Conservation (phyloP, 2,888 invertebrate genomes). For the Cosmia trapezina region DNA sequence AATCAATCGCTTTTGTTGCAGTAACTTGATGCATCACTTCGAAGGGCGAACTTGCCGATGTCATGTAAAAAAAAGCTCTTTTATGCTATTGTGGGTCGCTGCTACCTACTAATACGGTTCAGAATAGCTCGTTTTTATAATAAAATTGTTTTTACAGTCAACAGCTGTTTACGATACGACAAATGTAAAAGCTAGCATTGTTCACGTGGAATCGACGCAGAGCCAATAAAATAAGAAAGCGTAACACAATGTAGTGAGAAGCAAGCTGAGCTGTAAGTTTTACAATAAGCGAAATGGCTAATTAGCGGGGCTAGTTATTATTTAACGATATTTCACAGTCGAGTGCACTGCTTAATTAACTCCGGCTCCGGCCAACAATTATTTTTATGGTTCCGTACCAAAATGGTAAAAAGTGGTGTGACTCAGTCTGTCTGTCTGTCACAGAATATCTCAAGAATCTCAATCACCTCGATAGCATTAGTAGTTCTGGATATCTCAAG, state of each 20-base stretch:
- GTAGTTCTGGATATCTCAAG: no score
- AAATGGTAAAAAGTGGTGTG: no score
- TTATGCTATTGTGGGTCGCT: slow-evolving; percentile 50
- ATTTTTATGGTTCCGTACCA: no score
- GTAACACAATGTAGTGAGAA: slow-evolving; percentile 64
- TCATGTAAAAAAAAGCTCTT: slow-evolving; percentile 46
- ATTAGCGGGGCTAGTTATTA: slow-evolving; percentile 70
- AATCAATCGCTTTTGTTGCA: slow-evolving; percentile 89
- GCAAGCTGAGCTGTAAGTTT: slow-evolving; percentile 64
- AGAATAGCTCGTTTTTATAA: slow-evolving; percentile 36
- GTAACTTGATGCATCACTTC: slow-evolving; percentile 80
- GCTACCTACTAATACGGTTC: slow-evolving; percentile 39
- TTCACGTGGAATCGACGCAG: slow-evolving; percentile 54
- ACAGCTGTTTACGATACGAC: slow-evolving; percentile 65
- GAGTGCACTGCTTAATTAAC: slow-evolving; percentile 67
- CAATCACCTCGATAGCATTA: no score
- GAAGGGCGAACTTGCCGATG: slow-evolving; percentile 65
- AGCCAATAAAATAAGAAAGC: slow-evolving; percentile 68
- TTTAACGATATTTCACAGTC: slow-evolving; percentile 72
- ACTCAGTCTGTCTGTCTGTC: no score
- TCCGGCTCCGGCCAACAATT: slow-evolving; percentile 49
- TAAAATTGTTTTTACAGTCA: slow-evolving; percentile 44
- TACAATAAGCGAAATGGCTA: slow-evolving; percentile 70
- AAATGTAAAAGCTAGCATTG: slow-evolving; percentile 62
- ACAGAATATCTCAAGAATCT: no score